Conservation (phyloP, 2,888 invertebrate genomes). For the Hypena proboscidalis region DNA sequence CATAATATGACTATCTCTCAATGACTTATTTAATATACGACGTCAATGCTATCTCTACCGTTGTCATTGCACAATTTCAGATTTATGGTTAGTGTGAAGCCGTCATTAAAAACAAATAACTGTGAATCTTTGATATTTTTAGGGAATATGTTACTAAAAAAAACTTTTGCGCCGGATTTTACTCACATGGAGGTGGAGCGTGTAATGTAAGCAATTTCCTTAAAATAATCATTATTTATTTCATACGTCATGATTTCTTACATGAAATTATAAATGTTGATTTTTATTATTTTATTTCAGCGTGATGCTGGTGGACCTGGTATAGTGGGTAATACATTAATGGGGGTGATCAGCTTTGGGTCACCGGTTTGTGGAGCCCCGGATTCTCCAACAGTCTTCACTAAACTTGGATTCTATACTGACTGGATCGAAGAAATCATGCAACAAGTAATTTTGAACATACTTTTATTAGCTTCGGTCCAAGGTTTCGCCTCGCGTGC, state of each 20-base stretch:
- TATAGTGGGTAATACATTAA: conserved; percentile 10
- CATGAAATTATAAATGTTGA: neutral
- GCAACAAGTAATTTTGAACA: conserved; percentile 1
- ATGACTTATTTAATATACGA: too few relatives aligned
- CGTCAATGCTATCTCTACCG: too few relatives aligned
- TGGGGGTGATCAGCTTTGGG: conserved; percentile 36
- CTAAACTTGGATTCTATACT: conserved; percentile 29
- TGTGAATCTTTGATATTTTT: conserved; percentile 16
- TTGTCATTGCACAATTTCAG: too few relatives aligned
- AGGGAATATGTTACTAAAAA: conserved; percentile 48
- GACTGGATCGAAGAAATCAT: conserved; percentile 23
- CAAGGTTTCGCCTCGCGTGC: too few relatives aligned
- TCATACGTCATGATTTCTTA: too few relatives aligned
- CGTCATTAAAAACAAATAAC: neutral
- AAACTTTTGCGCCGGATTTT: conserved; percentile 58
- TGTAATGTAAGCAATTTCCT: conserved; percentile 49
- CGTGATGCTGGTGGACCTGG: conserved; percentile 52
- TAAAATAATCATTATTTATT: neutral
- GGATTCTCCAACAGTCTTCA: conserved; percentile 38
- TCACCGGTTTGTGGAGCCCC: conserved; percentile 25
- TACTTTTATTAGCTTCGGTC: neutral
- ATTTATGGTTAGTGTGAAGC: too few relatives aligned
- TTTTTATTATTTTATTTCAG: conserved; percentile 30
- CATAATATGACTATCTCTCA: too few relatives aligned
- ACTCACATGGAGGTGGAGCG: conserved; percentile 49